Evolutionary conservation across 1,140 invertebrate genomes (phyloP), one percentile per base, ranked within the genome.

Genomic region (Zeugodacus cucurbitae): DNA sequence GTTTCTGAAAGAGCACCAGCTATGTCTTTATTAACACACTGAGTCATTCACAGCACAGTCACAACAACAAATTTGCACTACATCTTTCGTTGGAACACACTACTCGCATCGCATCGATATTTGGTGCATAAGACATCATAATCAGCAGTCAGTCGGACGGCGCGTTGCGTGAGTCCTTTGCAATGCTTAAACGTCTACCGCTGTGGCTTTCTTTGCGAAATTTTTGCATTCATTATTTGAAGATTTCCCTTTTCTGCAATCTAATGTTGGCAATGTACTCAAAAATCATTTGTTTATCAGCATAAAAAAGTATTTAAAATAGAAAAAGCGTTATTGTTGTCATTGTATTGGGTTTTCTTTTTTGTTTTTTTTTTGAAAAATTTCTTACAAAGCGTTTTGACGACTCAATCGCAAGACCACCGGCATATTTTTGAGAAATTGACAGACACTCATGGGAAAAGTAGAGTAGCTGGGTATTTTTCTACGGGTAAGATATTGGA

Each of bases 1-100:
- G 7, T 82, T 82, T 82, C 74, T 82, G 74, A 54, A 82, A 82
- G 74, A 82, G 48, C 74, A 82, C 74, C 74, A 82, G 74, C 74
- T 11, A 82, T 54, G 74, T 82, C 74, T 82, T 82, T 82, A 82
- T 82, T 54, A 82, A 34, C 3, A 17, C 37, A 5, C 44, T 34
- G 3, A 3, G n/a, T n/a, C 26, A 82, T 82, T 82, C 74, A 82
- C n/a, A 41, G 26, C 0, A 54, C 14, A 54, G 4, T 17, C 48
- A 54, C 48, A 54, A 54, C 14, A 54, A 54, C 48, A 82, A 82
- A 54, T 11, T 82, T 82, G 2, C 41, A 41, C 37, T 29, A 41
- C 26, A 10, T 82, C 48, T 82, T 82, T 82, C 74, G 48, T n/a
- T 48, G 74, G 41, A 82, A 82, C 48, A 54, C 14, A 10, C 6